Evolutionary conservation across 2,888 invertebrate species (phyloP).

Genomic region (Epistrophella euchroma): DNA sequence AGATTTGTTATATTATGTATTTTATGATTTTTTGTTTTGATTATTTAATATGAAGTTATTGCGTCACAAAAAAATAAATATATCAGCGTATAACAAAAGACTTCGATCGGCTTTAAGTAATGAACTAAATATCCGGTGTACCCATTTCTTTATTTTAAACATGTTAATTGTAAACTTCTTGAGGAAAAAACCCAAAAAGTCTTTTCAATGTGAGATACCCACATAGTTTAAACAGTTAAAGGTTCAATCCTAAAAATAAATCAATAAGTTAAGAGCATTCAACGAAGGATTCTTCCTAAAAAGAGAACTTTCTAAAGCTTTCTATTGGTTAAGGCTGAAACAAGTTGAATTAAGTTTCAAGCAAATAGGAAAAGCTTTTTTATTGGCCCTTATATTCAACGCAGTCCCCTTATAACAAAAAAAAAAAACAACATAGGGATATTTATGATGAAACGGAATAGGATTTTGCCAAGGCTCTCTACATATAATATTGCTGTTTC

Average conservation of each 20-base stretch:
- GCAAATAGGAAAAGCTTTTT: conserved; percentile 28
- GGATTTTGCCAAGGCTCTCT: no score
- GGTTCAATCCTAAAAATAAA: conserved; percentile 67
- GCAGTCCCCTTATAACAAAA: not conserved
- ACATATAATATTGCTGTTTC: not conserved
- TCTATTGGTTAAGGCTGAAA: conserved; percentile 44
- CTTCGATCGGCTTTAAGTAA: conserved; percentile 46
- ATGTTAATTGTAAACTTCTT: conserved; percentile 65
- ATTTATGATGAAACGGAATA: conserved; percentile 3
- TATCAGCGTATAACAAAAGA: conserved; percentile 47
- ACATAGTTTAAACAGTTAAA: conserved; percentile 71
- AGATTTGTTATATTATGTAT: conserved; percentile 32
- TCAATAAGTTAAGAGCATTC: conserved; percentile 73
- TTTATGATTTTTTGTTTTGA: conserved; percentile 59
- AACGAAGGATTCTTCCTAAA: conserved; percentile 63
- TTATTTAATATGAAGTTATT: conserved; percentile 53
- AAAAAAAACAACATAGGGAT: not conserved
- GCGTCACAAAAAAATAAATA: conserved; percentile 55
- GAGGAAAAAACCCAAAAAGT: conserved; percentile 61
- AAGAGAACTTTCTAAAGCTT: conserved; percentile 61
- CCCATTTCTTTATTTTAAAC: conserved; percentile 62
- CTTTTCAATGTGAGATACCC: conserved; percentile 70
- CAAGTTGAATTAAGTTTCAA: conserved; percentile 41
- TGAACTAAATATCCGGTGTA: conserved; percentile 66
- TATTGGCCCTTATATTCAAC: not conserved